A percentile compares a stretch with the other conserved stretches of the same genome.
Conservation (phyloP, 2,797 vertebrate species). For the Propithecus deckenii region DNA sequence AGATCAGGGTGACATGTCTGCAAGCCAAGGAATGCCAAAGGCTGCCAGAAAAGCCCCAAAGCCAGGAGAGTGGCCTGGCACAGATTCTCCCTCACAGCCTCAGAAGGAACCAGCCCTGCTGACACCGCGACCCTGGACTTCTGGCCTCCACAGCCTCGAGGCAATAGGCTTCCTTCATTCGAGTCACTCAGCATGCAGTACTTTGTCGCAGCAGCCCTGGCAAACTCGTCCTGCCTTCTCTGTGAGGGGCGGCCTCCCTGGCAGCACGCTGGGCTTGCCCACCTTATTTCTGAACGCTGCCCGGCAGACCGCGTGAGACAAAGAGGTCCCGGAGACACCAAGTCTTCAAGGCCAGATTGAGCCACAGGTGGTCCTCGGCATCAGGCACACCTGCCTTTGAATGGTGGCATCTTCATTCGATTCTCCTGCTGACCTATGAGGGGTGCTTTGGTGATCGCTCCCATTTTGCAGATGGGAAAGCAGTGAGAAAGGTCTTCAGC, state of each 20-base stretch:
- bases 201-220: neutral
- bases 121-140: fast-evolving
- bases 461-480: neutral
- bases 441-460: neutral
- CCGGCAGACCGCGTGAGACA: neutral
- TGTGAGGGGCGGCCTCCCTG: fast-evolving
- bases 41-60: fast-evolving
- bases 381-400: neutral
- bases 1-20: neutral
- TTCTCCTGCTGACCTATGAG: neutral
- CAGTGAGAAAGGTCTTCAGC: neutral
- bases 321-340: neutral
- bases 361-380: fast-evolving
- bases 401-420: too few relatives aligned
- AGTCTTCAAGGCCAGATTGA: neutral
- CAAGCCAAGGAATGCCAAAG: neutral
- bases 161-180: fast-evolving
- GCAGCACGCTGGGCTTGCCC: neutral
- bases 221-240: neutral
- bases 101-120: neutral
- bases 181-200: fast-evolving
- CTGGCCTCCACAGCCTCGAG: neutral
- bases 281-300: neutral
- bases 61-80: neutral
- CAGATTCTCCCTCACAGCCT: neutral